These are phyloP conservation scores for Raphicerus campestris DNA, from an alignment of 2,113 vertebrate genomes.

Conservation along the genomic window DNA sequence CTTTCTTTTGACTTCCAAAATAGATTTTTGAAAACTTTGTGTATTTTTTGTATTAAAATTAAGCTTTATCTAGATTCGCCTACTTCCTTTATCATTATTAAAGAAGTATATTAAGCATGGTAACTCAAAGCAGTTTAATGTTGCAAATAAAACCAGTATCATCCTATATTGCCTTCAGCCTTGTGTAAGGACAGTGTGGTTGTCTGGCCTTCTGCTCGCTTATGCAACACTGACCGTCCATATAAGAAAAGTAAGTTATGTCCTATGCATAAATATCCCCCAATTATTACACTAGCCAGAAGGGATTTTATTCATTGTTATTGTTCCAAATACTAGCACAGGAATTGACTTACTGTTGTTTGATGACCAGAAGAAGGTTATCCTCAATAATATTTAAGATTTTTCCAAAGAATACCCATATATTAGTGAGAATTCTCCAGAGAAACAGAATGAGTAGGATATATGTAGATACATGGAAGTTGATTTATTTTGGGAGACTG, in stretches of 20 bases:
- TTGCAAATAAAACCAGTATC: background rate
- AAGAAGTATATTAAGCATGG: background rate
- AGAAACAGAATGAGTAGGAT: background rate
- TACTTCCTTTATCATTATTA: background rate
- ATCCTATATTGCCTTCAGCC: background rate
- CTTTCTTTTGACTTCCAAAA: background rate
- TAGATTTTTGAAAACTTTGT: background rate
- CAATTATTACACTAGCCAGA: background rate
- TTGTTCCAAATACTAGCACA: background rate
- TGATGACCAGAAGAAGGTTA: background rate
- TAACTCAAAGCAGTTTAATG: background rate
- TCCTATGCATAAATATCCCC: background rate
- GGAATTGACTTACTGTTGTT: background rate
- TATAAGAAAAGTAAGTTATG: background rate
- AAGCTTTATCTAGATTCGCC: background rate
- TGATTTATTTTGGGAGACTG: background rate
- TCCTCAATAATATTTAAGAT: background rate
- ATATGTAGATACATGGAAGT: background rate
- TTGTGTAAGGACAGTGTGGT: background rate
- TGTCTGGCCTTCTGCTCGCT: background rate
- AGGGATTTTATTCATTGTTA: background rate
- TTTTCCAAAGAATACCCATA: background rate
- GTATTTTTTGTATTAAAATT: background rate
- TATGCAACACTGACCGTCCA: background rate
- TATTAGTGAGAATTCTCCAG: background rate